Percentiles rank a stretch among this genome's conserved stretches.
Conservation (phyloP, 2,113 vertebrate species). For the Smithornis capensis region DNA sequence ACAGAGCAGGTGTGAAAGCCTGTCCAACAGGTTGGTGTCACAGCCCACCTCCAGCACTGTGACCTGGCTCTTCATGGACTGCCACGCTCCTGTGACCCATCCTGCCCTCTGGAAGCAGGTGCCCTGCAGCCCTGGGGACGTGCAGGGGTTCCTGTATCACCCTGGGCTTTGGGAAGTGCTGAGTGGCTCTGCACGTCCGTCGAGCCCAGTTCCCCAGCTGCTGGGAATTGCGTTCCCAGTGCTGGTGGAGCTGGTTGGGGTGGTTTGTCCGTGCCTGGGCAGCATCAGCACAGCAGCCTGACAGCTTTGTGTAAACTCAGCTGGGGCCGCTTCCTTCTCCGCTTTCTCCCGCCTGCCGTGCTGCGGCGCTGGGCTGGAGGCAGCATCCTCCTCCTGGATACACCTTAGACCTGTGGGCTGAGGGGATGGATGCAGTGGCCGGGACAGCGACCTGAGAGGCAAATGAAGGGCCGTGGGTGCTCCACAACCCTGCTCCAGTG, state of each 20-base stretch:
- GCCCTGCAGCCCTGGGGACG: not conserved
- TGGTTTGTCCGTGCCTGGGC: conserved; percentile 39
- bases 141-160: not conserved
- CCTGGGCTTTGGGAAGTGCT: not conserved
- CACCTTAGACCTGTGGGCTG: accelerated
- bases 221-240: not conserved
- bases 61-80: accelerated
- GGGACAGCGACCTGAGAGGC: not conserved
- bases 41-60: not conserved
- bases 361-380: not conserved
- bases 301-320: conserved; percentile 38
- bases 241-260: not conserved
- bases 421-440: not conserved
- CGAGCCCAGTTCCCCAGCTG: accelerated
- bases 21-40: not conserved
- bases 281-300: conserved; percentile 31
- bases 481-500: accelerated
- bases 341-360: not conserved
- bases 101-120: not conserved
- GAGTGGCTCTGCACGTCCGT: not conserved
- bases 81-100: accelerated
- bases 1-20: not conserved
- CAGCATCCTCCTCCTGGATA: not conserved
- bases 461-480: not conserved
- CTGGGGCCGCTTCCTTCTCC: not conserved